These are phyloP conservation scores for Antidorcas marsupialis DNA, from an alignment of 2,113 vertebrate species.

Conservation along the genomic window DNA sequence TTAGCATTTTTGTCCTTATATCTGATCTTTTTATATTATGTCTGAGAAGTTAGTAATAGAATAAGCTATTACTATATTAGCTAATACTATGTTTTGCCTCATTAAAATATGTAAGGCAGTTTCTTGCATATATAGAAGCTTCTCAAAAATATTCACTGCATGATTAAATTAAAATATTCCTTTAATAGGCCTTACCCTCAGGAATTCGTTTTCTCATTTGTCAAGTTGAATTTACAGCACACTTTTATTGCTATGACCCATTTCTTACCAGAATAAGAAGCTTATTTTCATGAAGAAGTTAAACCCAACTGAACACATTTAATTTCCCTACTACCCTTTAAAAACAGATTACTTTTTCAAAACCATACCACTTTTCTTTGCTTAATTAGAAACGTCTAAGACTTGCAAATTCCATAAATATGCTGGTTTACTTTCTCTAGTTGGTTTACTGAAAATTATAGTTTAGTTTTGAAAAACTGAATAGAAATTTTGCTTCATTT, in stretches of 20 bases:
- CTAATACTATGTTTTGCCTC: slow-evolving; percentile 52
- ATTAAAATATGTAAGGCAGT: slow-evolving; percentile 58
- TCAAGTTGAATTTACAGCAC: slow-evolving; percentile 70
- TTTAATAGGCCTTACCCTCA: slow-evolving; percentile 64
- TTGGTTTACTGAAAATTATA: slow-evolving; percentile 37
- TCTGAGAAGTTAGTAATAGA: slow-evolving; percentile 54
- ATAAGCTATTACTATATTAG: slow-evolving; percentile 49
- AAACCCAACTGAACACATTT: slow-evolving; percentile 47
- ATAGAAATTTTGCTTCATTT: slow-evolving; percentile 39
- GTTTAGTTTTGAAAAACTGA: slow-evolving; percentile 49
- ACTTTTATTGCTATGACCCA: slow-evolving; percentile 67
- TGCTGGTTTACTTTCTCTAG: neutral
- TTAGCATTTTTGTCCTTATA: slow-evolving; percentile 3
- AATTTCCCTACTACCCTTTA: slow-evolving; percentile 48
- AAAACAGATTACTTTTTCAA: slow-evolving; percentile 12
- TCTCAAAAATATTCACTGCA: slow-evolving; percentile 62
- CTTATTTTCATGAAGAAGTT: slow-evolving; percentile 65
- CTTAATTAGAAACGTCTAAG: slow-evolving; percentile 35
- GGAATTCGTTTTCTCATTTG: slow-evolving; percentile 72
- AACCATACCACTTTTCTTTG: neutral
- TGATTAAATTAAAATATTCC: slow-evolving; percentile 67
- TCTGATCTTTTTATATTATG: slow-evolving; percentile 45
- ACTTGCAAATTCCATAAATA: slow-evolving; percentile 16
- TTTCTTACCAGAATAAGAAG: slow-evolving; percentile 67
- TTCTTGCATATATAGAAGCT: slow-evolving; percentile 56